These are phyloP conservation scores for Pangasius larnaudii DNA, from an alignment of 2,797 vertebrate genomes.

Conservation along the genomic window DNA sequence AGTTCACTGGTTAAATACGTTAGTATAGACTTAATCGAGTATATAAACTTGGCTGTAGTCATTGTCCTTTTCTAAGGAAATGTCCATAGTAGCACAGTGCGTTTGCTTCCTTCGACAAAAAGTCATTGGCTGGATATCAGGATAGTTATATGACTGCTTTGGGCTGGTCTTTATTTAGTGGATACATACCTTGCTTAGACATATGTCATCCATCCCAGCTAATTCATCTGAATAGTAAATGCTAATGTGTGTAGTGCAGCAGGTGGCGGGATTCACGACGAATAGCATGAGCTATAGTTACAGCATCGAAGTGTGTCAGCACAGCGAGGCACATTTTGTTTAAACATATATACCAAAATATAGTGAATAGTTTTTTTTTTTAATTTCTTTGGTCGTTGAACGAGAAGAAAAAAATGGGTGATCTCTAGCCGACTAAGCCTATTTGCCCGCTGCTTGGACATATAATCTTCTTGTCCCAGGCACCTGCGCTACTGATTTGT, in stretches of 20 bases:
- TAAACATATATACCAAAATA: background rate
- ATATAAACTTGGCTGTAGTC: background rate
- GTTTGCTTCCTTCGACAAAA: background rate
- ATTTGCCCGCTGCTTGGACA: background rate
- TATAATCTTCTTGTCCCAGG: background rate
- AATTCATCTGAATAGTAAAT: background rate
- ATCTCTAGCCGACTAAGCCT: background rate
- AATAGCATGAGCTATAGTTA: background rate
- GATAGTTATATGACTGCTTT: background rate
- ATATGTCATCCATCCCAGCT: background rate
- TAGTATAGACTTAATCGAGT: background rate
- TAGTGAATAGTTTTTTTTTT: background rate
- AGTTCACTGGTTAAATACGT: background rate
- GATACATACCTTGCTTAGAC: background rate
- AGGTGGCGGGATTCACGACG: background rate
- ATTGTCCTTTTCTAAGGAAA: background rate
- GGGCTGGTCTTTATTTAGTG: background rate
- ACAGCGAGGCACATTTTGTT: background rate
- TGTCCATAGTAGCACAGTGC: background rate
- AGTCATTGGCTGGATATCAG: background rate
- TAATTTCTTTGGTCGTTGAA: background rate
- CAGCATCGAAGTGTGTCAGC: background rate
- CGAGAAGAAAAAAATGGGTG: background rate
- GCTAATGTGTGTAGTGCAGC: background rate
- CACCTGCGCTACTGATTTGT: background rate